These are phyloP conservation scores for Echeneis naucrates DNA, from an alignment of 2,797 vertebrate genomes.

Conservation along the genomic window DNA sequence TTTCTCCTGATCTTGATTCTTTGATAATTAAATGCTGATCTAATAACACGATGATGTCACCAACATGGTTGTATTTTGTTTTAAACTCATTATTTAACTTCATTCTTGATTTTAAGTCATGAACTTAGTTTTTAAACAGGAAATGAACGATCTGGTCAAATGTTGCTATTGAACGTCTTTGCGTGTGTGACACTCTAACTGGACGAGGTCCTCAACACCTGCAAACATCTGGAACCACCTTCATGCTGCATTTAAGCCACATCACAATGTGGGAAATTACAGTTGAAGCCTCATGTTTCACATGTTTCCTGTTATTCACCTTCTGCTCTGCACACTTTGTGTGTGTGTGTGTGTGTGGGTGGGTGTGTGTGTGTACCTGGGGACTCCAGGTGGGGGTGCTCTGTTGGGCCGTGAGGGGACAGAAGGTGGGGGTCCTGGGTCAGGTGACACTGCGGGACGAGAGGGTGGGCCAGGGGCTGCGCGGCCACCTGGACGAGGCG, in stretches of 20 bases:
- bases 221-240: neutral
- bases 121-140: too few relatives aligned
- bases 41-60: too few relatives aligned
- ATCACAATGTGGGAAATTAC: neutral
- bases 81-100: too few relatives aligned
- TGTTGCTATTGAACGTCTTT: too few relatives aligned
- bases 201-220: slow-evolving; percentile 19
- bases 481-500: slow-evolving; percentile 91
- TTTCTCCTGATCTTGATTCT: neutral
- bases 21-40: too few relatives aligned
- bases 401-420: slow-evolving; percentile 94
- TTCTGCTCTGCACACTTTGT: too few relatives aligned
- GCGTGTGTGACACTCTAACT: neutral
- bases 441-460: slow-evolving; percentile 93
- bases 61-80: too few relatives aligned
- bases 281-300: neutral
- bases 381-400: slow-evolving; percentile 94
- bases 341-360: too few relatives aligned
- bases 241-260: slow-evolving; percentile 10
- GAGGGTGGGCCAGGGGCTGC: slow-evolving; percentile 89
- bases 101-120: too few relatives aligned
- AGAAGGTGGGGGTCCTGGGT: slow-evolving; percentile 91
- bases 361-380: slow-evolving; percentile 84
- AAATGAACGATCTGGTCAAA: too few relatives aligned
- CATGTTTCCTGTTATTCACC: too few relatives aligned